Conservation (phyloP, 2,113 vertebrate species). For the Pogonocichla stellata region DNA sequence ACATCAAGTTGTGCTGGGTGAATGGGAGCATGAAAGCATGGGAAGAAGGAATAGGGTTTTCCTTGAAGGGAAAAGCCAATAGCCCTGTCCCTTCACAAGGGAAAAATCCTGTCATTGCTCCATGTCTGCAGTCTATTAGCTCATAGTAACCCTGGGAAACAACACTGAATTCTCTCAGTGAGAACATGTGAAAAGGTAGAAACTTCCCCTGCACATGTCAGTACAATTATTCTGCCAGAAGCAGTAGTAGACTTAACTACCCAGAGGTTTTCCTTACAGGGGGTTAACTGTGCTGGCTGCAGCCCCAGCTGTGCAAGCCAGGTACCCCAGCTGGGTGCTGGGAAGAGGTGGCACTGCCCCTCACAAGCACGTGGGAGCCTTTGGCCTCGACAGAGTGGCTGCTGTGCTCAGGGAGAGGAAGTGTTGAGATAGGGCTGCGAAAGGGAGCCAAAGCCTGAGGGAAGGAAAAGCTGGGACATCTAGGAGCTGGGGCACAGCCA, state of each 20-base stretch:
- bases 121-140: neutral
- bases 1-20: neutral
- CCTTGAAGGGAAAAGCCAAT: neutral
- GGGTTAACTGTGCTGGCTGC: neutral
- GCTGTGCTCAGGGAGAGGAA: neutral
- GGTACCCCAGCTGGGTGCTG: neutral
- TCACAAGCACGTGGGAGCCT: neutral
- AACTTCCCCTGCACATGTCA: accelerated
- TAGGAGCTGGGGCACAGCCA: neutral
- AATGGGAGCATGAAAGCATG: neutral
- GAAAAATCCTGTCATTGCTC: neutral
- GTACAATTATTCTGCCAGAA: neutral
- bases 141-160: neutral
- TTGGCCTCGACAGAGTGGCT: neutral
- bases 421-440: accelerated
- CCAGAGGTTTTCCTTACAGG: neutral
- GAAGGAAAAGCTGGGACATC: neutral
- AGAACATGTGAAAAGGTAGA: neutral
- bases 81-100: neutral
- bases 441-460: neutral
- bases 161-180: neutral
- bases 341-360: neutral
- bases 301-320: neutral
- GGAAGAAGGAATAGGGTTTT: neutral
- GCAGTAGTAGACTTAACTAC: neutral